phyloP scores from a whole-genome alignment of 2,113 vertebrate species.

The Pseudorasbora parva region DNA sequence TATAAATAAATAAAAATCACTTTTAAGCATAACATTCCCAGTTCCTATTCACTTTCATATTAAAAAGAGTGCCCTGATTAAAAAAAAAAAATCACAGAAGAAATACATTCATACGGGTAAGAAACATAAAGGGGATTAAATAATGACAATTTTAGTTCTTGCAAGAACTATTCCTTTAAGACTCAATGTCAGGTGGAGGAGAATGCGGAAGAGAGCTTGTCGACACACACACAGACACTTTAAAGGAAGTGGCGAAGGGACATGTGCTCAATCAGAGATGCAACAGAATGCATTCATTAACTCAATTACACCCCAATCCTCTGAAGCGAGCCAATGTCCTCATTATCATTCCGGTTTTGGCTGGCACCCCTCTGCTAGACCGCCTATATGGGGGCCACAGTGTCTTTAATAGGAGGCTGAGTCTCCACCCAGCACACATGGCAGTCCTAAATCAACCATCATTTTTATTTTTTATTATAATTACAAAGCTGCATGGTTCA shows the following conservation, averaged over 20 bases:
- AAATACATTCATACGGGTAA: not conserved
- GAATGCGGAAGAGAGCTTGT: slow-evolving; percentile 32
- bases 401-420: slow-evolving; percentile 30
- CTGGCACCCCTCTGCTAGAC: slow-evolving; percentile 32
- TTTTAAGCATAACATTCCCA: not conserved
- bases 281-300: slow-evolving; percentile 74
- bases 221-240: slow-evolving; percentile 38
- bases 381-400: slow-evolving; percentile 20
- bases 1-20: no score
- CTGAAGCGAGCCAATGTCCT: slow-evolving; percentile 62
- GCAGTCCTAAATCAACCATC: slow-evolving; percentile 45
- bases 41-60: not conserved
- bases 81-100: no score
- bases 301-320: slow-evolving; percentile 71
- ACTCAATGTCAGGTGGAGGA: slow-evolving; percentile 41
- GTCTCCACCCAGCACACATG: slow-evolving; percentile 44
- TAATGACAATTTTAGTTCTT: not conserved
- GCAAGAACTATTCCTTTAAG: not conserved
- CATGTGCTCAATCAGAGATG: slow-evolving; percentile 68
- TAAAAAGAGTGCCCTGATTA: no score
- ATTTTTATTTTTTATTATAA: slow-evolving; percentile 53
- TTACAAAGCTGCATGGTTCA: slow-evolving; percentile 54
- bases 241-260: slow-evolving; percentile 51
- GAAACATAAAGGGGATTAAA: not conserved
- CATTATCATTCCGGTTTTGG: slow-evolving; percentile 64